phyloP scores from a whole-genome alignment of 2,888 invertebrate genomes.

The Melieria picta region DNA sequence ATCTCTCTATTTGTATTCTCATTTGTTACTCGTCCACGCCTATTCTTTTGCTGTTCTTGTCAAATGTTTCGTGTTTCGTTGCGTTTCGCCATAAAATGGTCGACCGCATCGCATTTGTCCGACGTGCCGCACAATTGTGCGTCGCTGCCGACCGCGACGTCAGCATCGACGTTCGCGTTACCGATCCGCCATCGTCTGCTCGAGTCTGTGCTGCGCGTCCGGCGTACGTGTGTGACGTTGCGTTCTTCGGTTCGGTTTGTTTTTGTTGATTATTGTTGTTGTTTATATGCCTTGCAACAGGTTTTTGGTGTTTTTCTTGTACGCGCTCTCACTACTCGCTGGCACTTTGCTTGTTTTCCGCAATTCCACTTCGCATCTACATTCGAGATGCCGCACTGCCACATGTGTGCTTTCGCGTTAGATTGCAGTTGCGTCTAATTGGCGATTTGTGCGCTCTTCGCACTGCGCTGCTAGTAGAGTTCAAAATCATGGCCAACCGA shows the following conservation, averaged over 20 bases:
- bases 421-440: too few species aligned
- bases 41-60: too few species aligned
- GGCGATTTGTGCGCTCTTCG: too few species aligned
- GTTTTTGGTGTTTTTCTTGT: not conserved
- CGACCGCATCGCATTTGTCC: too few species aligned
- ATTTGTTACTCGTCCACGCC: too few species aligned
- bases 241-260: not conserved
- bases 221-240: not conserved
- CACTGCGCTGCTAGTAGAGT: not conserved
- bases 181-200: not conserved
- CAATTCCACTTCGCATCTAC: not conserved
- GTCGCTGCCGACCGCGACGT: too few species aligned
- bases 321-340: not conserved
- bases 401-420: too few species aligned
- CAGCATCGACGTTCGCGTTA: too few species aligned
- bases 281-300: not conserved
- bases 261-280: not conserved
- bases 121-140: too few species aligned
- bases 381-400: not conserved
- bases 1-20: too few species aligned
- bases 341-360: not conserved
- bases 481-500: constrained; percentile 21
- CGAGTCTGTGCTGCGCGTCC: not conserved
- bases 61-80: too few species aligned
- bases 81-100: too few species aligned